Percentiles rank a stretch among this genome's conserved stretches.
Evolutionary conservation across 35 echinoderm and acorn worm genomes (phyloP).

Genomic region (Lytechinus variegatus): DNA sequence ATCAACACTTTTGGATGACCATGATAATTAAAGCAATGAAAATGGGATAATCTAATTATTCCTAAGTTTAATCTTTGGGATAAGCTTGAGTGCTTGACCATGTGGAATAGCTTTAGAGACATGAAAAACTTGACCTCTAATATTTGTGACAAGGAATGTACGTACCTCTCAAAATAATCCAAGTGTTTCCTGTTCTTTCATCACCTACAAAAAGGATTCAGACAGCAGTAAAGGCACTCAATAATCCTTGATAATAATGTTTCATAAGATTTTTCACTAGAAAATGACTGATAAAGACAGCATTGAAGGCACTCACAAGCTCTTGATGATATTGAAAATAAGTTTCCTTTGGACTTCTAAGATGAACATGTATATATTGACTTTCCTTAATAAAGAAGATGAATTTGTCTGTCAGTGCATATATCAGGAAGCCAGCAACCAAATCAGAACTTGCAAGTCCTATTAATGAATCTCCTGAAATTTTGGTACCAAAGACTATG

Average conservation of each 20-base stretch:
- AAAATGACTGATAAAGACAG: not conserved
- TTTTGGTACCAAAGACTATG: not conserved
- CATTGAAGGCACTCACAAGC: not conserved
- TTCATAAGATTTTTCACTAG: too few species aligned
- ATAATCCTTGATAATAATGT: not conserved
- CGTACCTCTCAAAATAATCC: not conserved
- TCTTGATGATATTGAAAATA: not conserved
- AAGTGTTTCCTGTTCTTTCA: not conserved
- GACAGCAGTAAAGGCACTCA: not conserved
- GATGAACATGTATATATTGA: not conserved
- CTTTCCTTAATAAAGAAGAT: too few species aligned
- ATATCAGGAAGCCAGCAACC: not conserved
- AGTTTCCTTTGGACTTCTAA: not conserved
- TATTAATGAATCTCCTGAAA: not conserved
- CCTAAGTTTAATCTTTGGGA: too few species aligned
- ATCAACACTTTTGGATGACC: too few species aligned
- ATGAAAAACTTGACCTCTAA: not conserved
- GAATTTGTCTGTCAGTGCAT: not conserved
- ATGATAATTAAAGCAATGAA: too few species aligned
- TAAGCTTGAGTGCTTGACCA: not conserved
- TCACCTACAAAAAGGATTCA: not conserved
- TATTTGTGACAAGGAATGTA: not conserved
- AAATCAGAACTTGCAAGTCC: not conserved
- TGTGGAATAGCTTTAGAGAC: not conserved
- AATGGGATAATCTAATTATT: too few species aligned